Base-by-base conservation (phyloP, 2,113 vertebrate genomes). In the Tragelaphus scriptus region DNA sequence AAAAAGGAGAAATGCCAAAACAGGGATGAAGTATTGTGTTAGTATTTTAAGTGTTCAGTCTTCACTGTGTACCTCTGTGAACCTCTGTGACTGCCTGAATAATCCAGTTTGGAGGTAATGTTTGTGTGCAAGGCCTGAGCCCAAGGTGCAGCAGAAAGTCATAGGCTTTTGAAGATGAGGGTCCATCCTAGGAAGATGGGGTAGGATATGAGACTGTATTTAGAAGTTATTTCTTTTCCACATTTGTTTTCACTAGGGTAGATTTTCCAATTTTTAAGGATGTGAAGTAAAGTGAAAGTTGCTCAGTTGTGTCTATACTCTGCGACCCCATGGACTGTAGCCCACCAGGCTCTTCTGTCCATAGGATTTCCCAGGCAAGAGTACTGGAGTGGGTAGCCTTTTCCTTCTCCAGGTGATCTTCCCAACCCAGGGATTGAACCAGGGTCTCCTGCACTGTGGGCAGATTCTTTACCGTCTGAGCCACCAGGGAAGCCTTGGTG, bases 211-310 rank as follows among this genome's bases (percentile, higher is more conserved):
- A 30, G 17, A n/a, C 65, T 32, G n/a, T 51, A 85, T 44, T 80
- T 58, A 95, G 21, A 40, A 87, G 7, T 80, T 84, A 75, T 65
- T 86, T 75, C 23, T 97, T 97, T 97, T 65, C 44, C 75, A 79
- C 28, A 61, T 56, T 65, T 94, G 28, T 32, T 68, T 11, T 96
- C 77, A 44, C 2, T 84, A 63, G 14, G 6, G 17, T 51, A 63
- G 75, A 59, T 80, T 81, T 80, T 81, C 87, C 94, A 55, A 4
- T 65, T 91, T 25, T 40, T 40, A 40, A 3, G 0, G 36, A 40
- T 40, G 21, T 40, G 36, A 40, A 75, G 19, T 40, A 40, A 71
- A 71, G 36, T 75, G 68, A 75, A 75, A 75, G 68, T 13, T 5
- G 0, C 10, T 75, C 68, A 25, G 10, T 23, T 75, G 68, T 23